phyloP scores from a whole-genome alignment of 2,888 invertebrate genomes.

The Steinernema scapterisci region DNA sequence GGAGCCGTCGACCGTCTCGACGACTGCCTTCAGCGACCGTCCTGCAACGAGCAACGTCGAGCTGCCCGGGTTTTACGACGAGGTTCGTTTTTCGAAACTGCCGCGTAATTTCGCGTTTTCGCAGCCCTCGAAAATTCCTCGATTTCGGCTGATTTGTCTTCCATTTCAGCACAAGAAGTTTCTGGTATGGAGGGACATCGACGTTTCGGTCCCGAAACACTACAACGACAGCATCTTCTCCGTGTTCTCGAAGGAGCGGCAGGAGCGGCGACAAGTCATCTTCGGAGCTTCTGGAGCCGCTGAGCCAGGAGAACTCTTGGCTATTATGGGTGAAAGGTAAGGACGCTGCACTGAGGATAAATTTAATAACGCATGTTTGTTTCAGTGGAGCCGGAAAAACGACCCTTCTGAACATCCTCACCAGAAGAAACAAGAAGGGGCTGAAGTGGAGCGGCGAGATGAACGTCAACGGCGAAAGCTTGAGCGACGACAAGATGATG shows the following conservation, averaged over 20 bases:
- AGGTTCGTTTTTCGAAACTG: neutral
- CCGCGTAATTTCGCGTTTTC: neutral
- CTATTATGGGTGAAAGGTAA: slow-evolving; percentile 51
- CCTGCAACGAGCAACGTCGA: too few species aligned
- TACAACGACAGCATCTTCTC: slow-evolving; percentile 1
- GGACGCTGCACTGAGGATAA: too few species aligned
- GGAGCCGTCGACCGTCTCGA: too few species aligned
- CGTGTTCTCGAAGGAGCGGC: neutral
- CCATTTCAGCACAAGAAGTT: slow-evolving; percentile 31
- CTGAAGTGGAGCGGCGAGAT: slow-evolving; percentile 51
- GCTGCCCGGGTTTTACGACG: neutral
- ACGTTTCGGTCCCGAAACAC: slow-evolving; percentile 45
- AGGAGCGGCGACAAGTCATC: neutral
- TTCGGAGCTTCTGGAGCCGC: slow-evolving; percentile 53
- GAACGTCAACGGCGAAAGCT: slow-evolving; percentile 50
- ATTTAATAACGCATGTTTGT: neutral
- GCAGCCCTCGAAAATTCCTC: too few species aligned
- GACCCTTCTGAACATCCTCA: slow-evolving; percentile 83
- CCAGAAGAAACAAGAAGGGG: slow-evolving; percentile 72
- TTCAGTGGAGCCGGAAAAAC: slow-evolving; percentile 86
- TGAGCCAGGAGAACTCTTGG: slow-evolving; percentile 53
- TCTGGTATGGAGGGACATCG: slow-evolving; percentile 44
- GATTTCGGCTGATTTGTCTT: neutral
- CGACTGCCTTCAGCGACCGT: too few species aligned
- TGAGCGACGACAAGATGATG: slow-evolving; percentile 70